Evolutionary conservation across 1,140 invertebrate genomes (phyloP), one percentile per base, ranked within the genome.

Genomic region (Pomacea maculata): DNA sequence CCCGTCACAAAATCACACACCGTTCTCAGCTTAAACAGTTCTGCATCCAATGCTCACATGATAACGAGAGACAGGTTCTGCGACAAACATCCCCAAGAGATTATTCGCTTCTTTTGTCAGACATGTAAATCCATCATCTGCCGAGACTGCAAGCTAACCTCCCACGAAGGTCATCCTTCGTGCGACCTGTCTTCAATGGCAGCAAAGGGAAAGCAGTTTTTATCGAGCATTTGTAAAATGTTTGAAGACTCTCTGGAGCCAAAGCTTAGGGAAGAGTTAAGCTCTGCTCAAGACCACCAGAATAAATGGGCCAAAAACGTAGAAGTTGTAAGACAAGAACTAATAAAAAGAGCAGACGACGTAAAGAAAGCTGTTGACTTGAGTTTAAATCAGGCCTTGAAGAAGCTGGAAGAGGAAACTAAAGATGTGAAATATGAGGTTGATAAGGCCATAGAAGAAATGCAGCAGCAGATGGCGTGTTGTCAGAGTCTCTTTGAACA

Each of bases 91-190:
- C 54, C 64, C 1, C 76, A 63, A 0, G 77, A 79, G 52, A 67
- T 65, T 14, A 61, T 82, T 45, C 54, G 77, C 21, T 82, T 82
- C 74, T 79, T 73, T 65, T 82, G 81, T 34, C 61, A 15, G 17
- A 57, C 15, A 17, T 82, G 81, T 55, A 34, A n/a, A 15, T 25
- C 17, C 12, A 11, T 61, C n/a, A 75, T 82, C 57, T 82, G 81
- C 61, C 61, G 76, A 75, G 81, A 82, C 72, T 82, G 81, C 29
- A 79, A 78, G 52, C 71, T 82, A 21, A 75, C 77, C 17, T 65
- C 76, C 15, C 81, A 82, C 54, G 77, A 82, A 61, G 77, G 77
- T 19, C 81, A 82, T 64, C 64, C 57, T 45, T 72, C 75, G 4
- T 19, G 25, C 15, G 80, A 81, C 61, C 29, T 81, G 9, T 77